A percentile compares a stretch with the other conserved stretches of the same genome.
These are phyloP conservation scores for Drosophila rhopaloa DNA, from an alignment of 1,140 invertebrate species.

Conservation along the genomic window DNA sequence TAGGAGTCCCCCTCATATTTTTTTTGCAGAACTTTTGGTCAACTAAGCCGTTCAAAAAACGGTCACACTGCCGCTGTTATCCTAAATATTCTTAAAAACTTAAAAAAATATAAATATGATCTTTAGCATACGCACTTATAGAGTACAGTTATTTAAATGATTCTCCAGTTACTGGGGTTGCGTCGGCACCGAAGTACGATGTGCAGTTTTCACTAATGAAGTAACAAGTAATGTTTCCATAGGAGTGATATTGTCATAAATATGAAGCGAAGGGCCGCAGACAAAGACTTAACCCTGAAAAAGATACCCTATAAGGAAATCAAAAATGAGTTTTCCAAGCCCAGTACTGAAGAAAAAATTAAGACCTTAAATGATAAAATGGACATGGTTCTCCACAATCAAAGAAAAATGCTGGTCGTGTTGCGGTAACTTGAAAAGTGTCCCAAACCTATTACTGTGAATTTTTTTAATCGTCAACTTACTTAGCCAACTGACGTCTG, in stretches of 20 bases:
- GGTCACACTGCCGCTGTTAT: constrained; percentile 2
- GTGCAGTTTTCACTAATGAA: not conserved
- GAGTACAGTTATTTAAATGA: not conserved
- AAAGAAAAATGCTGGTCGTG: constrained; percentile 25
- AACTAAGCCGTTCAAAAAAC: not conserved
- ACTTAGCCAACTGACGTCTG: constrained; percentile 7
- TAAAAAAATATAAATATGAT: not conserved
- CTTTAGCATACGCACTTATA: too few species aligned
- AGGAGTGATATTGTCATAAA: not conserved
- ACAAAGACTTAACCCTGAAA: not conserved
- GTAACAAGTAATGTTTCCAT: not conserved
- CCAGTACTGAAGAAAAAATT: constrained; percentile 25
- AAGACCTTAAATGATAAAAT: constrained; percentile 31
- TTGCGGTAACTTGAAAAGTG: constrained; percentile 12
- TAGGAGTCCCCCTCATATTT: not conserved
- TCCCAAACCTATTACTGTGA: not conserved
- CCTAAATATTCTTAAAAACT: not conserved
- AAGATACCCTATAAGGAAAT: not conserved
- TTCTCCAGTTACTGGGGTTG: not conserved
- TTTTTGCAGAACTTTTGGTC: too few species aligned
- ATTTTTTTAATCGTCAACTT: not conserved
- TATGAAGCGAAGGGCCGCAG: not conserved
- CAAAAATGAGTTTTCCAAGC: not conserved
- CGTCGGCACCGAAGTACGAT: not conserved
- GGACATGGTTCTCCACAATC: constrained; percentile 33